A percentile compares a stretch with the other conserved stretches of the same genome.
phyloP scores from a whole-genome alignment of 2,888 invertebrate genomes.

The Hypolimnas misippus region DNA sequence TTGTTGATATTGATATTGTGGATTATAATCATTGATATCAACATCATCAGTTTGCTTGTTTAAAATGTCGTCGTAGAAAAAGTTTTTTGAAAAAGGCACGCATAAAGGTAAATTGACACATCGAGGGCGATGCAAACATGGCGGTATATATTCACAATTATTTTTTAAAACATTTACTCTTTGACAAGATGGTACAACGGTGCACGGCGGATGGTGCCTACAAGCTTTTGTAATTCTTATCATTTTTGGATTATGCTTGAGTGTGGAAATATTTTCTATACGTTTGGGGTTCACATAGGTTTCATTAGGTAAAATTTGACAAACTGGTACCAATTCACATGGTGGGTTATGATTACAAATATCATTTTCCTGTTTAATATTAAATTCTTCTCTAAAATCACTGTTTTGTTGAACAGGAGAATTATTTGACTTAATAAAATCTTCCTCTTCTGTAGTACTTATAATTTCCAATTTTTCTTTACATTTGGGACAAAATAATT shows the following conservation, averaged over 20 bases:
- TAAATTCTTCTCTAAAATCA: constrained; percentile 38
- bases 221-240: constrained; percentile 75
- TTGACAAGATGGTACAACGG: constrained; percentile 76
- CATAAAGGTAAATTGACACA: constrained; percentile 75
- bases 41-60: constrained; percentile 46
- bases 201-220: constrained; percentile 75
- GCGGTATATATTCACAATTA: constrained; percentile 70
- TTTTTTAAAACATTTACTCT: constrained; percentile 66
- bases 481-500: constrained; percentile 68
- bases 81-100: constrained; percentile 63
- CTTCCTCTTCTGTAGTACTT: constrained; percentile 63
- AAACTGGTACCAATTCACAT: constrained; percentile 68
- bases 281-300: constrained; percentile 50
- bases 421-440: constrained; percentile 48
- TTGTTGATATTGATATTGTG: constrained; percentile 56
- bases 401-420: constrained; percentile 44
- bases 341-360: constrained; percentile 63
- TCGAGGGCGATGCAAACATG: constrained; percentile 71
- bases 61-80: constrained; percentile 57
- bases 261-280: constrained; percentile 46
- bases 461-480: constrained; percentile 62
- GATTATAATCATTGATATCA: constrained; percentile 49
- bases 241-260: constrained; percentile 55
- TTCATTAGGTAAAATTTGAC: constrained; percentile 64
- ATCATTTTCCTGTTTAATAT: constrained; percentile 47